phyloP scores from a whole-genome alignment of 2,113 vertebrate species.

The Halichoeres trimaculatus region DNA sequence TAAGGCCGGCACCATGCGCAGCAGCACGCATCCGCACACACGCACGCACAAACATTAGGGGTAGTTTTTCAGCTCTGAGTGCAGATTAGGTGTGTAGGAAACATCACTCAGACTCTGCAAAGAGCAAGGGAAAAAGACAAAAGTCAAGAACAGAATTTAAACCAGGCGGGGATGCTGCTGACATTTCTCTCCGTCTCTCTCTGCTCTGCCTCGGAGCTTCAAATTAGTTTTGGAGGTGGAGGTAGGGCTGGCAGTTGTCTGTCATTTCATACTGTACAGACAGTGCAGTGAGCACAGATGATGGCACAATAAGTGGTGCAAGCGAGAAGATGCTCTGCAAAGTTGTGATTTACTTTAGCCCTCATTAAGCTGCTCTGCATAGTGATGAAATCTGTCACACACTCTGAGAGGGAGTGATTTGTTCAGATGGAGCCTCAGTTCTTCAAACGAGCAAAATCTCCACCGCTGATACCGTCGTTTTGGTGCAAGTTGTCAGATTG shows the following conservation, averaged over 20 bases:
- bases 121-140: conserved; percentile 61
- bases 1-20: conserved; percentile 68
- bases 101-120: conserved; percentile 75
- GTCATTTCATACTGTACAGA: conserved; percentile 50
- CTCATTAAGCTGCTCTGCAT: conserved; percentile 16
- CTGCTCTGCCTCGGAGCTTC: conserved; percentile 42
- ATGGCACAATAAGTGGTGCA: conserved; percentile 1
- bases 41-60: conserved; percentile 75
- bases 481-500: neutral
- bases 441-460: neutral
- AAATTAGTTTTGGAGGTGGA: conserved; percentile 59
- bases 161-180: conserved; percentile 63
- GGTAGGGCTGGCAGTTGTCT: conserved; percentile 51
- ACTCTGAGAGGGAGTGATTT: conserved; percentile 7
- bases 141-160: conserved; percentile 80
- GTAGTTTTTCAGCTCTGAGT: conserved; percentile 75
- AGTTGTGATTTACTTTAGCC: conserved; percentile 20
- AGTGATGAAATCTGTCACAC: neutral
- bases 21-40: conserved; percentile 42
- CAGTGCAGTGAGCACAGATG: conserved; percentile 15
- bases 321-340: conserved; percentile 20
- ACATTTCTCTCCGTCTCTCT: conserved; percentile 58
- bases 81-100: conserved; percentile 81
- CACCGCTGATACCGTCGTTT: neutral
- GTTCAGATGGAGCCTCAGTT: conserved; percentile 1